Evolutionary conservation across 2,888 invertebrate species (phyloP).

Genomic region (Hypsopygia costalis): DNA sequence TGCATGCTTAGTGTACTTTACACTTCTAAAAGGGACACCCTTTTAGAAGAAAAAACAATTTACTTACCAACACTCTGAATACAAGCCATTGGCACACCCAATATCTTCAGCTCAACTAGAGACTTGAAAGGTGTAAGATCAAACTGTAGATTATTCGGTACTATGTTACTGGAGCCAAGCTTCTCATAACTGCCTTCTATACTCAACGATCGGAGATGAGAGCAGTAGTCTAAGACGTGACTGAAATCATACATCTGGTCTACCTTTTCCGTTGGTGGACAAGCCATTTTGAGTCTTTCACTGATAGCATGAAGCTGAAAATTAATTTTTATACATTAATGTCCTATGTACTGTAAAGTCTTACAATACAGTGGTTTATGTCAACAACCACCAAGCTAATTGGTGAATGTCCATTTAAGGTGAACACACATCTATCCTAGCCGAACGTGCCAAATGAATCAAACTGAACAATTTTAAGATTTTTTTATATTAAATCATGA

Average conservation of each 20-base stretch:
- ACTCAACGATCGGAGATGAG: constrained; percentile 84
- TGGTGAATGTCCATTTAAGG: too few species aligned
- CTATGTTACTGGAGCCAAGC: constrained; percentile 91
- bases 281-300: constrained; percentile 91
- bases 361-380: too few species aligned
- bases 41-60: too few species aligned
- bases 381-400: too few species aligned
- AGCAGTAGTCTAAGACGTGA: constrained; percentile 93
- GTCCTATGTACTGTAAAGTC: too few species aligned
- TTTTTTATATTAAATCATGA: too few species aligned
- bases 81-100: constrained; percentile 84
- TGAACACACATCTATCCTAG: too few species aligned
- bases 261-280: constrained; percentile 88
- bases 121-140: constrained; percentile 92
- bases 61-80: constrained; percentile 82
- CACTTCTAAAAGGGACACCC: too few species aligned
- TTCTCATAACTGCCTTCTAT: constrained; percentile 84
- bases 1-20: too few species aligned
- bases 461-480: too few species aligned
- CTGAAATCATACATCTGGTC: constrained; percentile 94
- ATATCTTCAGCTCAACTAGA: constrained; percentile 85
- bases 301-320: constrained; percentile 94
- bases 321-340: too few species aligned
- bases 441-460: too few species aligned
- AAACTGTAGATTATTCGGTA: constrained; percentile 88